Evolutionary conservation across 2,888 invertebrate genomes (phyloP).

Genomic region (Gnatocerus cornutus): DNA sequence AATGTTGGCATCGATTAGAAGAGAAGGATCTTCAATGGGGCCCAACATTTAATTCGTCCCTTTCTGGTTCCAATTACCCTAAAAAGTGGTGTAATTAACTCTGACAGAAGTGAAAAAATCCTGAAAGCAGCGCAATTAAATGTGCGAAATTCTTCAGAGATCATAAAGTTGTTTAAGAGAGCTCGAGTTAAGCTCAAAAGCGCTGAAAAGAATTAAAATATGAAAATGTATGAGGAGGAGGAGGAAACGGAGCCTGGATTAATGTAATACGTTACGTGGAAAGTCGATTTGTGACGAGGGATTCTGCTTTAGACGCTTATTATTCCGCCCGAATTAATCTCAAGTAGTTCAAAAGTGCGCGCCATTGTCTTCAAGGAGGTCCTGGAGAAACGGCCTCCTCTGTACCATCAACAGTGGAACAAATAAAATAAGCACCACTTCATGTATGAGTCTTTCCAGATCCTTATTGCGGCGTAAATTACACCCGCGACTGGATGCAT

Average conservation of each 20-base stretch:
- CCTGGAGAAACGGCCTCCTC: conserved; percentile 19
- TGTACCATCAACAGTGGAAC: too few species aligned
- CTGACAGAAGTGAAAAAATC: conserved; percentile 7
- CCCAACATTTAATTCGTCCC: not conserved
- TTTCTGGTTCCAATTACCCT: conserved; percentile 12
- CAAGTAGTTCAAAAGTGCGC: conserved; percentile 32
- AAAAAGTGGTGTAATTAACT: conserved; percentile 17
- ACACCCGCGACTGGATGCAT: conserved; percentile 23
- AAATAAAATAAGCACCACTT: too few species aligned
- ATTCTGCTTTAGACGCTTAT: conserved; percentile 29
- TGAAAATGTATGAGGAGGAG: conserved; percentile 35
- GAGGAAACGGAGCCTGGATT: conserved; percentile 24
- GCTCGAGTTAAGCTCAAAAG: conserved; percentile 27
- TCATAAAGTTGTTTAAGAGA: conserved; percentile 27
- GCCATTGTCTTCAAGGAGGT: conserved; percentile 25
- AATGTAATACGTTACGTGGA: conserved; percentile 33
- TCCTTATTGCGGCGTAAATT: conserved; percentile 35
- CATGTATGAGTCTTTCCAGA: conserved; percentile 20
- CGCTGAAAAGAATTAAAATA: conserved; percentile 37
- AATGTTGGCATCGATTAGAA: conserved; percentile 5
- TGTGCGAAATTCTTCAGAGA: conserved; percentile 29
- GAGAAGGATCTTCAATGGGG: not conserved
- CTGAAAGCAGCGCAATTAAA: conserved; percentile 27
- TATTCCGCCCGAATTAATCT: conserved; percentile 29
- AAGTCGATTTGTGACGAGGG: conserved; percentile 31